Evolutionary conservation across 2,888 invertebrate species (phyloP), one percentile per base, ranked within the genome.

Genomic region (Asteroscopus sphinx): DNA sequence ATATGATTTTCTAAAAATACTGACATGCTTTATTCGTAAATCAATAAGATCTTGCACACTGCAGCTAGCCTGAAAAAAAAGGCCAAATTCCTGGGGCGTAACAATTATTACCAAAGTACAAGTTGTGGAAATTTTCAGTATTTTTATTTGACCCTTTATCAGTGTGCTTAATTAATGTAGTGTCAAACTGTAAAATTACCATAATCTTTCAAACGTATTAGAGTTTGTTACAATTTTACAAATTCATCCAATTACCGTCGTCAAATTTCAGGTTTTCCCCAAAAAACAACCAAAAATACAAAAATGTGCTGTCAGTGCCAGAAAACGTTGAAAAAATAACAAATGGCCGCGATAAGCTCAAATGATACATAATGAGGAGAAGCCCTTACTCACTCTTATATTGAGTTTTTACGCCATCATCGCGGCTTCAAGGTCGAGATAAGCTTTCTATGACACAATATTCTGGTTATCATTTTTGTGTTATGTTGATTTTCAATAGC

Each of bases 321-420:
- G 12, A 33, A 45, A 47, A 11, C 41, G 16, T 26, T 9, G 41
- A 48, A 48, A 57, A 75, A 57, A 48, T 55, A 25, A 75, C 28
- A 52, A 75, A 72, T 67, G 62, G 37, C 47, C 1, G 49, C 39
- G 49, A 42, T 59, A 56, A 48, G 35, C 54, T 33, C 37, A 32
- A 52, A 49, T 13, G 46, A 28, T 52, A 51, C 39, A 49, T 64
- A 51, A 57, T 41, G 41, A 52, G 28, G 25, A 56, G 39, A 35
- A 52, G 28, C 30, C 52, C 36, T 49, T 28, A 45, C n/a, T 51
- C 25, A 13, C 12, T 7, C 26, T 11, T 39, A 45, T 40, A n/a
- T 36, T 13, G 13, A 51, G 44, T 41, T 73, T 73, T 56, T 61
- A 39, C 15, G 15, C 3, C 28, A 40, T 35, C 41, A 30, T 56